Conservation (phyloP, 1,140 invertebrate species). For the Nomia melanderi region DNA sequence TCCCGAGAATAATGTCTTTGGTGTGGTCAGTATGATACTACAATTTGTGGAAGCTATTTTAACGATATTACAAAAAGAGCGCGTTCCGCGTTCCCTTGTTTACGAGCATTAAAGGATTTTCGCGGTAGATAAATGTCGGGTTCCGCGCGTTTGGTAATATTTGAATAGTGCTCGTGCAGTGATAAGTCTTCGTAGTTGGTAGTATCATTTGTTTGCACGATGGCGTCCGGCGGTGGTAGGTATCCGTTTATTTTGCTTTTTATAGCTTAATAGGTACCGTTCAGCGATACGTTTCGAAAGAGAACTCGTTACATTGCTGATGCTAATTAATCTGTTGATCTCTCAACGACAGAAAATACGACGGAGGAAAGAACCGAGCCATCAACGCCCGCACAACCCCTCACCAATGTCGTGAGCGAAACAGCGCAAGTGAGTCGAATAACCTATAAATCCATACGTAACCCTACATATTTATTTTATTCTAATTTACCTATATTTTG, state of each 20-base stretch:
- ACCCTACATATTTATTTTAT: neutral
- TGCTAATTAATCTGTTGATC: constrained; percentile 8
- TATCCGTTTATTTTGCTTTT: constrained; percentile 57
- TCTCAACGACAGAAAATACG: constrained; percentile 57
- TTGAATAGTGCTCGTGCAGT: constrained; percentile 28
- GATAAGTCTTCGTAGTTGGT: constrained; percentile 49
- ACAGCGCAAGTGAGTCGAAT: constrained; percentile 71
- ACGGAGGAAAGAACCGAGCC: constrained; percentile 66
- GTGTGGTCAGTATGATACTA: neutral
- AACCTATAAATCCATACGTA: constrained; percentile 61
- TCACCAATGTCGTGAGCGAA: constrained; percentile 72
- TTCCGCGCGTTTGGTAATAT: constrained; percentile 10
- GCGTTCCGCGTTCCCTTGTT: neutral
- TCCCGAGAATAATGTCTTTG: too few relatives aligned
- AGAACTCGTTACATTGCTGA: constrained; percentile 8
- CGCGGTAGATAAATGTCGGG: neutral
- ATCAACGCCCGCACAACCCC: constrained; percentile 59
- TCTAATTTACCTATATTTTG: neutral
- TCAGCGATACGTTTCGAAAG: neutral
- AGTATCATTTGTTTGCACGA: constrained; percentile 65
- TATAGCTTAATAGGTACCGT: constrained; percentile 35
- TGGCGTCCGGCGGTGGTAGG: constrained; percentile 71
- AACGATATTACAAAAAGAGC: constrained; percentile 8
- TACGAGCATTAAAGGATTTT: neutral
- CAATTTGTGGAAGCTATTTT: neutral